Conservation (phyloP, 2,113 vertebrate genomes). For the Cariama cristata region DNA sequence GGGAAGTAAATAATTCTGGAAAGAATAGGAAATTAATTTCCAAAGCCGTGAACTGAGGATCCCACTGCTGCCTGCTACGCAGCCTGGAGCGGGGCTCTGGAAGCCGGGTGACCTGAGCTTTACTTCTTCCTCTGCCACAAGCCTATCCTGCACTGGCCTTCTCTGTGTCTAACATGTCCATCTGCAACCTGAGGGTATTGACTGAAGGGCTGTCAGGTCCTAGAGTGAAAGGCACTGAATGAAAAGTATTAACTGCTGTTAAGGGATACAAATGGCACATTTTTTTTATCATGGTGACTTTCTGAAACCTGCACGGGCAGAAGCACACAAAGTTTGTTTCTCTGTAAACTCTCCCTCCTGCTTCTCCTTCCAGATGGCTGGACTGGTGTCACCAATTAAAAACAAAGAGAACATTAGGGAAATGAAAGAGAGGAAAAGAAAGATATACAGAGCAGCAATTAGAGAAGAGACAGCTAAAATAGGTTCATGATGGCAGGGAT, state of each 20-base stretch:
- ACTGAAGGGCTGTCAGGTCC: not conserved
- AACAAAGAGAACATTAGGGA: constrained; percentile 62
- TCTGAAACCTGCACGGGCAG: constrained; percentile 15
- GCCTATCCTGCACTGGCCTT: not conserved
- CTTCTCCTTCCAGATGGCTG: constrained; percentile 71
- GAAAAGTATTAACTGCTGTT: not conserved
- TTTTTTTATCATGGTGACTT: not conserved
- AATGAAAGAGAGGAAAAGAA: constrained; percentile 52
- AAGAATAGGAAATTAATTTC: not conserved
- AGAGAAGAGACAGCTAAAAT: constrained; percentile 78
- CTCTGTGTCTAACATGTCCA: not conserved
- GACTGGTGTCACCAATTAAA: constrained; percentile 59
- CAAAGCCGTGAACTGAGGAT: not conserved
- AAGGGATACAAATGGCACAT: not conserved
- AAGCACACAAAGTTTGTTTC: constrained; percentile 58
- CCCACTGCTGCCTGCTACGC: not conserved
- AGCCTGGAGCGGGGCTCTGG: not conserved
- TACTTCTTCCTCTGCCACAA: not conserved
- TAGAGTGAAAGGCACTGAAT: not conserved
- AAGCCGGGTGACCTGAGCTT: not conserved
- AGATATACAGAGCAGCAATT: constrained; percentile 74
- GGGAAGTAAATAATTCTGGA: not conserved
- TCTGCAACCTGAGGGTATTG: not conserved
- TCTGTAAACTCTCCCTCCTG: constrained; percentile 36
- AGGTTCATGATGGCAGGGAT: constrained; percentile 75